Evolutionary conservation across 2,888 invertebrate genomes (phyloP), one percentile per base, ranked within the genome.

Genomic region (Heliothis peltigera): DNA sequence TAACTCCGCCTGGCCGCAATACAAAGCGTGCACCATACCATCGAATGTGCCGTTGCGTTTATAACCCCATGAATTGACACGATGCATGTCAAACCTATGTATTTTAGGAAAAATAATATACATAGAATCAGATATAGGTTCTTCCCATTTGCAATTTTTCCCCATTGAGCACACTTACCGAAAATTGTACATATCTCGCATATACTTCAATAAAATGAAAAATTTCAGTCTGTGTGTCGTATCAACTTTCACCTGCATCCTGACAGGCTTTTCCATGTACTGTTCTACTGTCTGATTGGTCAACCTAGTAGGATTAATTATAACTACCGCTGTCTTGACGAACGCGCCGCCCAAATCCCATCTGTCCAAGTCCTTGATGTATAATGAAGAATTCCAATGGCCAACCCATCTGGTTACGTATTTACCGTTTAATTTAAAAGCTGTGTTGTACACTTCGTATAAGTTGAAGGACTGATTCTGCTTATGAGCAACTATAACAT

Each of bases 151-250:
- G 12, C 32, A 32, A 32, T 32, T 32, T 10, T 10, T 32, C 10
- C 10, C 8, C 12, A 32, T 32, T 10, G 10, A 22, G n/a, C n/a
- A 28, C 15, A 84, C 92, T 93, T 89, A 96, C 97, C 95, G 96
- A 84, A 97, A 96, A 89, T 97, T 97, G 82, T 95, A 97, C 89
- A 96, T 95, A 75, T 97, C 96, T 71, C 92, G 87, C 63, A 97
- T 94, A 83, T 96, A 95, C 64, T 85, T 87, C 70, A 96, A 84
- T 12, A 96, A 86, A 5, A 96, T 92, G 65, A 94, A 96, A 84
- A 95, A 96, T 86, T 97, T 96, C 80, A 96, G 95, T 77, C 96
- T 95, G 85, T 96, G 95, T 92, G 96, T 93, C 0, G 96, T 95
- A 87, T 97, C 96, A 25, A 96, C 90, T 81, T 96, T 94, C 35